Base-by-base conservation (phyloP, 2,888 invertebrate genomes). In the Rutpela maculata region DNA sequence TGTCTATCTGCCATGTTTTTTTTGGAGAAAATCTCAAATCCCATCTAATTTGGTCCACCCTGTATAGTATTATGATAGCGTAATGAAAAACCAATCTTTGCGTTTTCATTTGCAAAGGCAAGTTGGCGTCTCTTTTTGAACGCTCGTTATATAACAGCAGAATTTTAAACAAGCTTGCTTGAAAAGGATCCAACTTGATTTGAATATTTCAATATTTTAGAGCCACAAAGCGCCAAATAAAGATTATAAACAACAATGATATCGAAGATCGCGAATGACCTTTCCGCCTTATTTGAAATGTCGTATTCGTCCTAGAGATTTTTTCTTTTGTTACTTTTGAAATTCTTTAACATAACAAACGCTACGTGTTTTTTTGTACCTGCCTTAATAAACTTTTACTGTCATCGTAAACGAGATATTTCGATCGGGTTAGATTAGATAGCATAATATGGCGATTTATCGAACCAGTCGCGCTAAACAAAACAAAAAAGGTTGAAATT, bases 231-330 rank as follows among this genome's bases (percentile, higher is more conserved):
- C 50, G 50, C n/a, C 50, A 50, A 50, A 50, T 50, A 50, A 50
- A 50, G 15, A 6, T 50, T n/a, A 50, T 50, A 50, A 50, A 50
- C 6, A 50, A 50, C 50, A 50, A 50, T 15, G 50, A 17, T 50
- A 50, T 50, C 50, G 50, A 50, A 50, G 50, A 50, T 50, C 50
- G 50, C n/a, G 50, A 50, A 17, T 50, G 50, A 50, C 50, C 50
- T 50, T n/a, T 50, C n/a, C 50, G 50, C 50, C 50, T n/a, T 50
- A 50, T 15, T 50, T 50, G 50, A 50, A 50, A 50, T 50, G 50
- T 50, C n/a, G 50, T 50, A n/a, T 50, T 50, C 50, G 50, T 50
- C 50, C 50, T 50, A 50, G 50, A 50, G 50, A 50, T 50, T 50
- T 50, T 50, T 50, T 50, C 15, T 50, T 50, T 43, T 43, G 43